phyloP scores from a whole-genome alignment of 2,888 invertebrate species.

The Trissolcus brochymenae region DNA sequence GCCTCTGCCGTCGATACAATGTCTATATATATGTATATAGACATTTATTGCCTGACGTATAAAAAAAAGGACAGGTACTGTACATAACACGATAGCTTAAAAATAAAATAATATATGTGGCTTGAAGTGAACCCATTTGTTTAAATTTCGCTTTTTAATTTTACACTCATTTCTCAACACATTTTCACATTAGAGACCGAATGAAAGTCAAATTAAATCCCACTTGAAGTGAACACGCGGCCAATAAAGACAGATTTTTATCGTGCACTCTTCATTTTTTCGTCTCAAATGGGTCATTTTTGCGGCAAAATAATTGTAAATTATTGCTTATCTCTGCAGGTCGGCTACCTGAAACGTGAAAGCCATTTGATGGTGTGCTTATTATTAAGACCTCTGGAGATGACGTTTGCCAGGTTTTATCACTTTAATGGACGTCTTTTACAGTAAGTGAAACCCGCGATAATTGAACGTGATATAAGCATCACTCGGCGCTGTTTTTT shows the following conservation, averaged over 20 bases:
- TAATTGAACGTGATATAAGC: slow-evolving; percentile 37
- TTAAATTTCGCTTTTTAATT: background rate
- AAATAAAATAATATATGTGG: too few species aligned
- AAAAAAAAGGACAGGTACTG: too few species aligned
- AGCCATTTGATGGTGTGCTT: slow-evolving; percentile 33
- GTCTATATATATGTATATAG: too few species aligned
- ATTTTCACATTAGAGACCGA: slow-evolving; percentile 10
- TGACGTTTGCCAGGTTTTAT: slow-evolving; percentile 39
- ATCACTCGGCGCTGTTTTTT: slow-evolving; percentile 5
- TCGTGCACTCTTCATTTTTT: slow-evolving; percentile 21
- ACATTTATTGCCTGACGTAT: too few species aligned
- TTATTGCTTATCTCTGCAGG: slow-evolving; percentile 34
- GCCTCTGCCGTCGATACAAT: too few species aligned
- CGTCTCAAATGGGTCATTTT: slow-evolving; percentile 45
- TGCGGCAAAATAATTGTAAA: slow-evolving; percentile 42
- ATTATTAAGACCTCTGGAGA: slow-evolving; percentile 41
- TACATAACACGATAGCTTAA: too few species aligned
- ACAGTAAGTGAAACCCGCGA: slow-evolving; percentile 28
- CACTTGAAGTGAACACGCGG: background rate
- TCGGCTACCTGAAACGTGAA: slow-evolving; percentile 18
- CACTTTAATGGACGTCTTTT: slow-evolving; percentile 35
- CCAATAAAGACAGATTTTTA: slow-evolving; percentile 19
- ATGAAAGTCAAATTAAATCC: slow-evolving; percentile 34
- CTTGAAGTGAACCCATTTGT: too few species aligned
- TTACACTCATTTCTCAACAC: slow-evolving; percentile 7